Base-by-base conservation (phyloP, 2,888 invertebrate genomes). In the Bedellia somnulentella region DNA sequence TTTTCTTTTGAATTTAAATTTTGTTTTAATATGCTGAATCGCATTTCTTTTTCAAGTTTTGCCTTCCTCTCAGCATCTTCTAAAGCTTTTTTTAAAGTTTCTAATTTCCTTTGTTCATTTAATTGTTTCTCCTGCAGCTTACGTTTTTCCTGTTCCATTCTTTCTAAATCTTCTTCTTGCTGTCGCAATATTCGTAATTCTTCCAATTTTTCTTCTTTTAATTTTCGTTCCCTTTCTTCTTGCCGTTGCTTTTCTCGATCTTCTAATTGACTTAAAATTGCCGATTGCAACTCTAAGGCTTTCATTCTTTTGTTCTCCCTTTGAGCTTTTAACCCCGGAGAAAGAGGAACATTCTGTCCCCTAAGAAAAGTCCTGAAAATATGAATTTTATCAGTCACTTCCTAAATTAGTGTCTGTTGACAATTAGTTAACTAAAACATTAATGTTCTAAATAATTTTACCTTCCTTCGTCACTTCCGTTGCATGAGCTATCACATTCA, bases 291-390 rank as follows among this genome's bases (percentile, higher is more conserved):
- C 53, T 91, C 92, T 36, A 91, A 58, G 0, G 93, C 93, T 58
- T 88, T 86, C 37, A 89, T 84, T 15, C 92, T 80, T 57, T 85
- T 87, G 35, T 82, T 80, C 64, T 93, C 91, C 40, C 91, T 78
- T 57, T 94, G 91, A 5, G 87, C 87, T 42, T 88, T 71, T 31
- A 89, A 83, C 40, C 83, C 81, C 2, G 89, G 86, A 52, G 93
- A 93, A 32, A 93, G 55, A 0, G 87, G 89, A 10, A 86, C 84
- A 60, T 93, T 93, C 68, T 93, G 93, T 5, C 94, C 94, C 39
- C 93, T 79, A 26, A 93, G 64, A 60, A 85, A 87, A 24, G 86
- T 85, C 40, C 78, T 77, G 56, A n/a, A 57, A 58, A 32, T 24
- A 44, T 51, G 29, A 53, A 47, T 3, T 47, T n/a, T n/a, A n/a